A percentile compares a stretch with the other conserved stretches of the same genome.
Evolutionary conservation across 2,113 vertebrate species (phyloP).

Genomic region (Istiophorus platypterus): DNA sequence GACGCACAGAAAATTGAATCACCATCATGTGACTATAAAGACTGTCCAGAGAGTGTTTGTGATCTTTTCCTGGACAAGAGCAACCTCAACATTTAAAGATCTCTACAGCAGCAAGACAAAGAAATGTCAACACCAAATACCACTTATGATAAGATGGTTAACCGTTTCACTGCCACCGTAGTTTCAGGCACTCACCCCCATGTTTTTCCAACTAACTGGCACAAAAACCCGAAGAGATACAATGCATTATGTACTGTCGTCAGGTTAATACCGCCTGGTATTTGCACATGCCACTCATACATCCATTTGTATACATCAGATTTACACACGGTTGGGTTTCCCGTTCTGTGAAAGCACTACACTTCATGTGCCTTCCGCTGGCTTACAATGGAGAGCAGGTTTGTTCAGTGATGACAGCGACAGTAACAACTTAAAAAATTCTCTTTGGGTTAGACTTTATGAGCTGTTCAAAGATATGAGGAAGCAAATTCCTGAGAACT

Average conservation of each 20-base stretch:
- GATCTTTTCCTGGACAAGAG: constrained; percentile 25
- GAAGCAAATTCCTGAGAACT: constrained; percentile 76
- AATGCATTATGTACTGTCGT: background rate
- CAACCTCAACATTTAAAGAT: constrained; percentile 27
- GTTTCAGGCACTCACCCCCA: constrained; percentile 73
- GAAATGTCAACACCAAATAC: constrained; percentile 41
- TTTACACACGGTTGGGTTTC: background rate
- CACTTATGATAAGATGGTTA: constrained; percentile 15
- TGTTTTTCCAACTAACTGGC: background rate
- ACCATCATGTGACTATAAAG: background rate
- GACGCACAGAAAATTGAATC: constrained; percentile 31
- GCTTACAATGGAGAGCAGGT: background rate
- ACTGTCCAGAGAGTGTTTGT: constrained; percentile 1
- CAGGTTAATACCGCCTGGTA: constrained; percentile 4
- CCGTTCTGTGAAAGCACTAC: background rate
- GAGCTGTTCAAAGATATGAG: constrained; percentile 29
- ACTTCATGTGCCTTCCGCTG: background rate
- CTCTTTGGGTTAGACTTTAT: constrained; percentile 66
- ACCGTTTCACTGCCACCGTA: constrained; percentile 45
- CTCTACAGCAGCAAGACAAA: constrained; percentile 33
- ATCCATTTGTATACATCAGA: background rate
- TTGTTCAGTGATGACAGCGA: background rate
- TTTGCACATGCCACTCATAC: background rate
- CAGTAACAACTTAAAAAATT: background rate
- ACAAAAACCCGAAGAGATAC: constrained; percentile 10